Evolutionary conservation across 37 sponge, comb jelly and placozoan genomes (phyloP), one percentile per base, ranked within the genome.

Genomic region (Haliclona indistincta): DNA sequence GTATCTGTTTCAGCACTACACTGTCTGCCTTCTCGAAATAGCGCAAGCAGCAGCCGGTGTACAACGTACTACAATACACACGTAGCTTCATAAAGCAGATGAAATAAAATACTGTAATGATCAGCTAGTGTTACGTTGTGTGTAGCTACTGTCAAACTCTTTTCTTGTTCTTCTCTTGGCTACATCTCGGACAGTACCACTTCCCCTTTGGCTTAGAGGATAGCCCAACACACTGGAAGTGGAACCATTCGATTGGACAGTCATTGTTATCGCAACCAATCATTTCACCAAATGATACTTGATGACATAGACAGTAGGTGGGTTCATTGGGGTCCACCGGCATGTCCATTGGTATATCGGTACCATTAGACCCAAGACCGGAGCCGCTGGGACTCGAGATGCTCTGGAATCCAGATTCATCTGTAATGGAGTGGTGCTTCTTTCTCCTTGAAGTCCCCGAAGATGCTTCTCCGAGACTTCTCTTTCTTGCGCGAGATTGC

Each of bases 251-350:
- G 37, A 81, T 84, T 33, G 89, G 82, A 55, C 94, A 86, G 43
- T 93, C 89, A 43, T 64, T 28, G 53, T 93, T 93, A 63, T 93
- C 94, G 71, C 94, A 93, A 23, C 94, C 94, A 82, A 93, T 89
- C 94, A 93, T 93, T 75, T 93, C 89, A 28, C 93, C 93, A 84
- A 82, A 93, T 28, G 93, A 93, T 22, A 95, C 95, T 71, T 97
- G 95, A 63, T 95, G 95, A 75, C 95, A 97, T 2, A 95, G 53
- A 73, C 95, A 95, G 67, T 94, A 95, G 10, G 95, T 97, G 28
- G 95, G 95, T 68, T 95, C 95, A 81, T 95, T 94, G 25, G 95
- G 95, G 62, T 95, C 95, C 30, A 95, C 99, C 43, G 95, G 95
- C 99, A 97, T 97, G 58, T 97, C 99, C 45, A 97, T 78, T n/a